A percentile compares a stretch with the other conserved stretches of the same genome.
Conservation (phyloP, 2,888 invertebrate genomes). For the Fragum whitleyi region DNA sequence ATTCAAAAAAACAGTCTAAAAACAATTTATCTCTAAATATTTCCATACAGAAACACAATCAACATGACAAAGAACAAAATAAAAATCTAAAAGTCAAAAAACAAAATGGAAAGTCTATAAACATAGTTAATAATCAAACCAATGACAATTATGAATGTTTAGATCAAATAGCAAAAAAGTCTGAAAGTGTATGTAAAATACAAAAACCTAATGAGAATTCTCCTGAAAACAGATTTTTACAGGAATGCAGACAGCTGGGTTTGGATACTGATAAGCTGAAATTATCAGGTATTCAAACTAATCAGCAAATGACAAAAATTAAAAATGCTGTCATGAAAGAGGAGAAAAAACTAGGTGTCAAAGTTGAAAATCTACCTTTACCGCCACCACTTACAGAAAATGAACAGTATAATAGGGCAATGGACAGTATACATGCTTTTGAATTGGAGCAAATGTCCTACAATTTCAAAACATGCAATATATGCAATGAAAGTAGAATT, state of each 20-base stretch:
- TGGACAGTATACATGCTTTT: constrained; percentile 35
- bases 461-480: constrained; percentile 23
- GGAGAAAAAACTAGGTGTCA: constrained; percentile 9
- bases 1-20: no score
- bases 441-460: constrained; percentile 51
- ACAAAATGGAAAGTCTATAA: no score
- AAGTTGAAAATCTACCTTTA: not conserved
- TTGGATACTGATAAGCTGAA: not conserved
- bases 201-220: no score
- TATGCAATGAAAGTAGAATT: constrained; percentile 42
- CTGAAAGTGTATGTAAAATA: no score
- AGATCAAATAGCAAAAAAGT: no score
- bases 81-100: no score
- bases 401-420: constrained; percentile 7
- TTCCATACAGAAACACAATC: no score
- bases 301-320: not conserved
- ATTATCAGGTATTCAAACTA: not conserved
- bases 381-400: constrained; percentile 24
- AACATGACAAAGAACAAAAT: no score
- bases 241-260: constrained; percentile 20
- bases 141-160: no score
- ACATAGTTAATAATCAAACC: no score
- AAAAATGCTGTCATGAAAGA: not conserved
- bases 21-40: no score
- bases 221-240: not conserved